Percentiles rank a stretch among this genome's conserved stretches.
phyloP scores from a whole-genome alignment of 2,888 invertebrate species.

The Halictus quadricinctus region DNA sequence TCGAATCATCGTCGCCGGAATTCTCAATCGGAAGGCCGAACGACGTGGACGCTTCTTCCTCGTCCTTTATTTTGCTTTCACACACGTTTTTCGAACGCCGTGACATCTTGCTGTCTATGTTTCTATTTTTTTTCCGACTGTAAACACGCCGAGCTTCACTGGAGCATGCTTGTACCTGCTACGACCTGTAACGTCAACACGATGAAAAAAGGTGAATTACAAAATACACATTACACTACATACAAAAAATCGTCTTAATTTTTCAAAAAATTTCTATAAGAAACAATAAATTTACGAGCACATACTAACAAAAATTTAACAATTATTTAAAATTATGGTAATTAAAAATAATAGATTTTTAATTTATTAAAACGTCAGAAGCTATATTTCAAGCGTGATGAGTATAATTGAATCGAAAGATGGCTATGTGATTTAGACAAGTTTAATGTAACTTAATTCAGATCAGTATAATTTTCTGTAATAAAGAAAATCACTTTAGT shows the following conservation, averaged over 20 bases:
- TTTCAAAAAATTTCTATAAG: not conserved
- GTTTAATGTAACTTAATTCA: not conserved
- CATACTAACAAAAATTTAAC: not conserved
- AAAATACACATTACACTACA: not conserved
- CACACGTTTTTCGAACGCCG: constrained; percentile 20
- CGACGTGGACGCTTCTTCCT: constrained; percentile 44
- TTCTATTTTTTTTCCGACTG: not conserved
- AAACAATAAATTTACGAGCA: not conserved
- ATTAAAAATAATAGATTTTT: not conserved
- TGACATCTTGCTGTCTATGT: constrained; percentile 31
- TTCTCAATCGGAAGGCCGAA: constrained; percentile 20
- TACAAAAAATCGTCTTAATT: not conserved
- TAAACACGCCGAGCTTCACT: not conserved
- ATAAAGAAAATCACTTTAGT: not conserved
- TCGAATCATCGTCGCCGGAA: constrained; percentile 41
- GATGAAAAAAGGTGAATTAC: not conserved
- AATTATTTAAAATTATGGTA: not conserved
- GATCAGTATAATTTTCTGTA: not conserved
- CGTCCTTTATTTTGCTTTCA: constrained; percentile 27
- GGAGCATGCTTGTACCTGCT: not conserved
- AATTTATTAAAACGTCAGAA: not conserved
- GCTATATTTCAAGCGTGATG: not conserved
- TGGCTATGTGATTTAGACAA: not conserved
- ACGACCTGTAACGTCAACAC: constrained; percentile 6
- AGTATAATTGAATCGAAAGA: not conserved